Conservation (phyloP, 2,113 vertebrate species). For the Periophthalmus modestus region DNA sequence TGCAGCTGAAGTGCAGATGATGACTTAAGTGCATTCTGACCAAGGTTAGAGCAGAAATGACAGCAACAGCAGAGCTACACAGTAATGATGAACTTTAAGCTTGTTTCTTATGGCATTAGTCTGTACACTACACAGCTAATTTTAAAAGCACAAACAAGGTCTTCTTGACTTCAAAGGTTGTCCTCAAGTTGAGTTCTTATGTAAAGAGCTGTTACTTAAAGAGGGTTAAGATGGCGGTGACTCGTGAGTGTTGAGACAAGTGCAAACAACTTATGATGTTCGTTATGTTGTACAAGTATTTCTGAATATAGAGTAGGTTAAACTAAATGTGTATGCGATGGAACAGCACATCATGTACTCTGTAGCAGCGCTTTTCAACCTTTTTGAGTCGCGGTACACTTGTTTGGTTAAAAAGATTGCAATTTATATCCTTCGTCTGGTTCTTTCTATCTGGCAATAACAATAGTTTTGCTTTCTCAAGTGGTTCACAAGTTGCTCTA, state of each 20-base stretch:
- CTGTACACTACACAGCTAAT: background rate
- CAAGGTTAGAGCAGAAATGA: conserved; percentile 31
- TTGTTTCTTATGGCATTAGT: background rate
- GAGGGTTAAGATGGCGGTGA: background rate
- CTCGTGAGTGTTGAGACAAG: background rate
- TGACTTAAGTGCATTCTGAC: conserved; percentile 40
- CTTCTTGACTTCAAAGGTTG: background rate
- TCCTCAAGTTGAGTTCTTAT: background rate
- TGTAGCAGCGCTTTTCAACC: too few relatives aligned
- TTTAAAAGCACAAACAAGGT: background rate
- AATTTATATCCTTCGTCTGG: too few relatives aligned
- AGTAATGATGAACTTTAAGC: background rate
- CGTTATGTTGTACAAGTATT: background rate
- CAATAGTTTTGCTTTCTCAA: too few relatives aligned
- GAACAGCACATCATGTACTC: too few relatives aligned
- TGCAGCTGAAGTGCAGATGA: conserved; percentile 39
- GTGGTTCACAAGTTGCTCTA: too few relatives aligned
- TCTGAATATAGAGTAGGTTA: background rate
- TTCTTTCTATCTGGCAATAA: too few relatives aligned
- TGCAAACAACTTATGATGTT: background rate
- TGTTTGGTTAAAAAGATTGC: too few relatives aligned
- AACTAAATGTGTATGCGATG: too few relatives aligned
- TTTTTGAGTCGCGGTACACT: too few relatives aligned
- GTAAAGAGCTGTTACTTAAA: background rate
- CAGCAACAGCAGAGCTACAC: background rate